phyloP scores from a whole-genome alignment of 2,113 vertebrate genomes.

The Daphoenositta chrysoptera region DNA sequence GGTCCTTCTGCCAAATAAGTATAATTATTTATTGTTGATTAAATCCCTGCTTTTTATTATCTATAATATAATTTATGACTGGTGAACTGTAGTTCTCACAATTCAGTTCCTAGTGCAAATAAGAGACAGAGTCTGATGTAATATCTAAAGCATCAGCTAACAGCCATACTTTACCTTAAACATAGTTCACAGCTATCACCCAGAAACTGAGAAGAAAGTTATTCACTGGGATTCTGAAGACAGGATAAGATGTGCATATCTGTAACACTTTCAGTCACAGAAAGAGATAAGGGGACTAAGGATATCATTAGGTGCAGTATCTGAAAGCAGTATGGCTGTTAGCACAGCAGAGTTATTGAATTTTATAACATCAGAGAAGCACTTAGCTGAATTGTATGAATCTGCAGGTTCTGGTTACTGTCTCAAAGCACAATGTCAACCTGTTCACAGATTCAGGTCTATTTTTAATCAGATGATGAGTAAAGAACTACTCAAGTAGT shows the following conservation, averaged over 20 bases:
- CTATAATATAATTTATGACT: not conserved
- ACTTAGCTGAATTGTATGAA: not conserved
- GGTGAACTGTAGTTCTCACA: not conserved
- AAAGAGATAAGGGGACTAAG: not conserved
- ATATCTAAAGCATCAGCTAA: not conserved
- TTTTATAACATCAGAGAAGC: not conserved
- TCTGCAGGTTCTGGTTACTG: not conserved
- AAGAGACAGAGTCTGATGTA: not conserved
- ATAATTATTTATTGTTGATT: not conserved
- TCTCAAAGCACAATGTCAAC: not conserved
- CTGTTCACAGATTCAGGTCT: not conserved
- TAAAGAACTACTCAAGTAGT: not conserved
- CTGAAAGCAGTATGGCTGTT: not conserved
- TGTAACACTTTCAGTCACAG: not conserved
- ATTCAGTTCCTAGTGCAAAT: not conserved
- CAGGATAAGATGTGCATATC: not conserved
- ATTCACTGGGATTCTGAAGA: not conserved
- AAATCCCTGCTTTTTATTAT: not conserved
- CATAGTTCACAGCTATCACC: not conserved
- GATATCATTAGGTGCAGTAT: not conserved
- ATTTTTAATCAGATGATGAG: not conserved
- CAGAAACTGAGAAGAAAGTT: not conserved
- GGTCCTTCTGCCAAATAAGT: not conserved
- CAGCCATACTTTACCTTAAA: not conserved
- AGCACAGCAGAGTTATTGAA: not conserved